A percentile compares a stretch with the other conserved stretches of the same genome.
Conservation (phyloP, 2,113 vertebrate species). For the Arenaria interpres region DNA sequence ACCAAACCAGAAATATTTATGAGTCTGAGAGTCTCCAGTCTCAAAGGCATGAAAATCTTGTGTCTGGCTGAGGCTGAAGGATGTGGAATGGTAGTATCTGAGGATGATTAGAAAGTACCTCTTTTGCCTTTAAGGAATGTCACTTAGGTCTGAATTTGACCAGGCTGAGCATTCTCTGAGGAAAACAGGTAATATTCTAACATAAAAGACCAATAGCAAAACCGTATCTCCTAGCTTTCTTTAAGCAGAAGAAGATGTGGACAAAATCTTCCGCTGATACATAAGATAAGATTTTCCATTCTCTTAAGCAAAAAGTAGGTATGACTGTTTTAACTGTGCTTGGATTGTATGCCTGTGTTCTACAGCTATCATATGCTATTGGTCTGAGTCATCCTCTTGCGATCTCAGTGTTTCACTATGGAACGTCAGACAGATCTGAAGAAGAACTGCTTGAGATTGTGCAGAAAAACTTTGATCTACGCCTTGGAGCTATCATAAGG, state of each 20-base stretch:
- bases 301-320: background rate
- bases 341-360: background rate
- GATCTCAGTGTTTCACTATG: constrained; percentile 85
- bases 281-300: background rate
- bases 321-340: background rate
- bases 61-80: background rate
- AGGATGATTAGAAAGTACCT: background rate
- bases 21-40: background rate
- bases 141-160: background rate
- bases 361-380: constrained; percentile 83
- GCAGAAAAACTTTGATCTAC: constrained; percentile 85
- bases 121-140: background rate
- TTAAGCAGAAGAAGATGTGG: background rate
- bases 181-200: background rate
- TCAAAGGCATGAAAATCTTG: background rate
- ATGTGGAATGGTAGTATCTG: background rate
- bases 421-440: constrained; percentile 83
- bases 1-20: background rate
- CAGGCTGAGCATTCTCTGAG: background rate
- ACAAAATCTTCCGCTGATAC: background rate
- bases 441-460: constrained; percentile 83
- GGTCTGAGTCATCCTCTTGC: constrained; percentile 83
- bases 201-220: background rate
- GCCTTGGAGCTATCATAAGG: constrained; percentile 83
- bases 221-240: background rate